Conservation (phyloP, 2,888 invertebrate species). For the Mamestra brassicae region DNA sequence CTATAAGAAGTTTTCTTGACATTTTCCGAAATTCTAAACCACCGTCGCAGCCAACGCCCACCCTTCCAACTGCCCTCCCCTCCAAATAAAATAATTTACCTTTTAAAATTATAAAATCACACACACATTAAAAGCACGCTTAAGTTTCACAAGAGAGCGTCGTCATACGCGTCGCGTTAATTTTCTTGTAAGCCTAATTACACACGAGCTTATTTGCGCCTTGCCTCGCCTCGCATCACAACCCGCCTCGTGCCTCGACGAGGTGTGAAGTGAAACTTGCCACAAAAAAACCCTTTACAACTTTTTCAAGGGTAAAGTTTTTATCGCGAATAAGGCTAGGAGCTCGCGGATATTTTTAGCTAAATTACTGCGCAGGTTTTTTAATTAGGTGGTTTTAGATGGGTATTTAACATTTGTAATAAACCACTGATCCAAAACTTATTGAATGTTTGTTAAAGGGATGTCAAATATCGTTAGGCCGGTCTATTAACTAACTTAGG, state of each 20-base stretch:
- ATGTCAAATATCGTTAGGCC: conserved; percentile 14
- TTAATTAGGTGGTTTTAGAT: conserved; percentile 16
- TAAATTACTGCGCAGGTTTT: neutral
- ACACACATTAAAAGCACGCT: conserved; percentile 34
- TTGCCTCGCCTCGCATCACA: conserved; percentile 46
- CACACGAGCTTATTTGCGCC: conserved; percentile 81
- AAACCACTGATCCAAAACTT: neutral
- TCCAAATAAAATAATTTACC: conserved; percentile 52
- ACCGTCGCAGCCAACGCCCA: neutral
- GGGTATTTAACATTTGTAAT: neutral
- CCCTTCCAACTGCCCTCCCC: neutral
- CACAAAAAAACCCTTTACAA: conserved; percentile 74
- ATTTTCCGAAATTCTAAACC: neutral
- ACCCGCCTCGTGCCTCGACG: conserved; percentile 55
- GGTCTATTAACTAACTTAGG: neutral
- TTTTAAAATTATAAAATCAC: conserved; percentile 31
- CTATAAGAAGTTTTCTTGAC: neutral
- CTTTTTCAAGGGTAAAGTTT: conserved; percentile 80
- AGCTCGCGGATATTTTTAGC: conserved; percentile 31
- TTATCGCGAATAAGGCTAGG: conserved; percentile 60
- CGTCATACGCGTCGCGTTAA: conserved; percentile 68
- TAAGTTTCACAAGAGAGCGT: conserved; percentile 48
- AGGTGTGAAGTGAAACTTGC: conserved; percentile 77
- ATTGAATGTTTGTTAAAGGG: neutral
- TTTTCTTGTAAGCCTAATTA: conserved; percentile 88